Base-by-base conservation (phyloP, 2,888 invertebrate genomes). In the Brachycybe producta region DNA sequence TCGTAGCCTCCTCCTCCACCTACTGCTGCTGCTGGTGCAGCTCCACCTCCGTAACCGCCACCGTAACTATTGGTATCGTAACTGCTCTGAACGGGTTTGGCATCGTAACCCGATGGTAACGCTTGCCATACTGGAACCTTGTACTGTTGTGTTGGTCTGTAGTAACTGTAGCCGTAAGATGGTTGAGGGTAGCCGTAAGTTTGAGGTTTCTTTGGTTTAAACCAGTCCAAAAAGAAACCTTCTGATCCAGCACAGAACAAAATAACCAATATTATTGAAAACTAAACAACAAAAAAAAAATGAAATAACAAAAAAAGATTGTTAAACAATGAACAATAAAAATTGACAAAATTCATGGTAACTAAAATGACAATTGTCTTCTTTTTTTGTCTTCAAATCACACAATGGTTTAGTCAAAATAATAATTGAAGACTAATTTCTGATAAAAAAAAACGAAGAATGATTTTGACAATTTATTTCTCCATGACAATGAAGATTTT, bases 101-200 rank as follows among this genome's bases (percentile, higher is more conserved):
- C 38, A 3, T 24, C 48, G 21, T 48, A 48, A 8, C 48, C 48
- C 4, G 48, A 48, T 38, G 48, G 48, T 2, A 39, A 17, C 13
- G 43, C 49, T 19, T 49, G 45, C 49, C 49, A 49, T 4, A 49
- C 43, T 15, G 49, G 49, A 15, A 49, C 28, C 43, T 49, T 49
- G 49, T 49, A 49, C 13, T 21, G 41, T 30, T 43, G 42, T n/a
- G 28, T 27, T 5, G 19, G 23, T 2, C 11, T 5, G 30, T 17
- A n/a, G 15, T 49, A 45, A 19, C 8, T 15, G 35, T 35, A 35
- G 27, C 35, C 34, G 15, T 28, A 27, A 2, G 42, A 17, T n/a
- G 49, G 41, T 21, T 24, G 34, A 7, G 28, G 32, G 4, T 45
- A 49, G 5, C 7, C 19, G 30, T 49, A 34, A 11, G 23, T 2